A percentile compares a stretch with the other conserved stretches of the same genome.
phyloP scores from a whole-genome alignment of 2,113 vertebrate genomes.

The Lichenostomus cassidix region DNA sequence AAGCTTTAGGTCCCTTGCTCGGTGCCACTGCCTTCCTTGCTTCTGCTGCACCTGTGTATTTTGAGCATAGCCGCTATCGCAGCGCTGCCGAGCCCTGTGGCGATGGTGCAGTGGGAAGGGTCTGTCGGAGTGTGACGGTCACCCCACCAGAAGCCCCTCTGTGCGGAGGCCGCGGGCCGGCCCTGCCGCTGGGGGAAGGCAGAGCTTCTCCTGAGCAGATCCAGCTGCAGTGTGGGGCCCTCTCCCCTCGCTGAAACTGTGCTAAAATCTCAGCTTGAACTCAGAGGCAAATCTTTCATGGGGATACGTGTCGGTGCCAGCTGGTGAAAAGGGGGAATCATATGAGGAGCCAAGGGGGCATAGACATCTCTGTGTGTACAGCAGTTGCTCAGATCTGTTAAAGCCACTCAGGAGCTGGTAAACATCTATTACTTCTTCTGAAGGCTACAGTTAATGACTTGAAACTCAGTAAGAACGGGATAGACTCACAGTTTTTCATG shows the following conservation, averaged over 20 bases:
- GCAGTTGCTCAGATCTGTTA: background rate
- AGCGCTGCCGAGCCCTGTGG: conserved; percentile 30
- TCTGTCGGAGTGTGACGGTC: background rate
- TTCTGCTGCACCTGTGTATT: conserved; percentile 4
- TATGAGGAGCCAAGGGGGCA: background rate
- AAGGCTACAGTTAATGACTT: background rate
- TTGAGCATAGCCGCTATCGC: background rate
- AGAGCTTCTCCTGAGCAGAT: conserved; percentile 44
- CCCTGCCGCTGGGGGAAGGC: background rate
- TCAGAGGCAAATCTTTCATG: conserved; percentile 32
- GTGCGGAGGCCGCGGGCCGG: background rate
- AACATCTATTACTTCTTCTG: background rate
- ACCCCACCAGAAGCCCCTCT: background rate
- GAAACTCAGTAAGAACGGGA: background rate
- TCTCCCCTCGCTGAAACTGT: background rate
- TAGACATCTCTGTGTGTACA: background rate
- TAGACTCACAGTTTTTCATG: conserved; percentile 20
- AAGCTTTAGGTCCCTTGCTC: conserved; percentile 21
- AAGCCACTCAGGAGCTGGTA: conserved; percentile 8
- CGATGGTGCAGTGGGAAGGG: background rate
- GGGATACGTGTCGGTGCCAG: conserved; percentile 50
- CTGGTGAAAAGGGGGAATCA: background rate
- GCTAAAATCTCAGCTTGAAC: background rate
- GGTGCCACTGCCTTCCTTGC: background rate
- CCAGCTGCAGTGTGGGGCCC: background rate